Base-by-base conservation (phyloP, 2,888 invertebrate species). In the Leptopilina drosophilae region DNA sequence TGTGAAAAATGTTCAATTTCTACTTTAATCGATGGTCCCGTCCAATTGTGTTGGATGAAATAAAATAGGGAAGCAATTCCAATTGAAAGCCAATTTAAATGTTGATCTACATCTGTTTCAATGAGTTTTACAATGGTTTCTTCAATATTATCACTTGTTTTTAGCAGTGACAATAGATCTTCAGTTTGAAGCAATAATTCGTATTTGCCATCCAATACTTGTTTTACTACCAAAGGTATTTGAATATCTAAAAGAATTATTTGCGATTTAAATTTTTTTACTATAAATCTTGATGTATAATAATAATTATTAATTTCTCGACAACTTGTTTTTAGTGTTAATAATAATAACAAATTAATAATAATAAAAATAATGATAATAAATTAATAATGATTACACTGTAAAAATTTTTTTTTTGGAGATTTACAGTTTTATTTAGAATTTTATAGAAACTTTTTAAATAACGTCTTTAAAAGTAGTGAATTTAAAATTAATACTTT, bases 41-140 rank as follows among this genome's bases (percentile, higher is more conserved):
- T 95, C 94, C 97, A 98, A 92, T 98, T 98, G 77, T 93, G 93
- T 90, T 97, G 96, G 77, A 96, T 94, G 92, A 97, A 98, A 42
- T 94, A 93, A 76, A 96, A 92, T 46, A 97, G 92, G 84, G 95
- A 93, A 59, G 95, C 93, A 20, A 96, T 93, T 2, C 95, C 96
- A 77, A 94, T 90, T 76, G 92, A 89, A 14, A 95, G 89, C 83
- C 95, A 90, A 80, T 93, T 92, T 59, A 92, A 89, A 77, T 89
- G 82, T 26, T 46, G 42, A 15, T 81, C 56, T 4, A 77, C 20
- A 12, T 83, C 77, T 14, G 79, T 40, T 78, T 83, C 64, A 78
- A 88, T 84, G 69, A 59, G 76, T 3, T 83, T 76, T 12, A 78
- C 12, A 59, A 89, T 76, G 64, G 81, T 77, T 65, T 84, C 66